phyloP scores from a whole-genome alignment of 1,140 invertebrate species.

The Alviniconcha marisindica region DNA sequence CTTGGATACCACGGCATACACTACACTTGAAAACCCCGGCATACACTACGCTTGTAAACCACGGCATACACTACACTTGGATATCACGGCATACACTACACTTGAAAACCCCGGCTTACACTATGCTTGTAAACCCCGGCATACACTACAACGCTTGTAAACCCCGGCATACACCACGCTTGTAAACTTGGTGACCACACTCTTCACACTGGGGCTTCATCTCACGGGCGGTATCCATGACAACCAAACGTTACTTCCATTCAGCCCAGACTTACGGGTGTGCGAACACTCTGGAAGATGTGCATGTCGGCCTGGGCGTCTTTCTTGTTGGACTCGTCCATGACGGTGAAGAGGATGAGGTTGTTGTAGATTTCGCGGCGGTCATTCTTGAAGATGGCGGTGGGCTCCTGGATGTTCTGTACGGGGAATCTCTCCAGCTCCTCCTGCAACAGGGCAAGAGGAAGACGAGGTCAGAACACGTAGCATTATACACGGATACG shows the following conservation, averaged over 20 bases:
- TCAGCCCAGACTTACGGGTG: constrained; percentile 62
- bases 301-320: constrained; percentile 92
- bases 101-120: no score
- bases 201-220: neutral
- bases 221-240: neutral
- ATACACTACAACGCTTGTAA: neutral
- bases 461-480: no score
- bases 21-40: no score
- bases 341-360: constrained; percentile 96
- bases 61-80: no score
- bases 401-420: constrained; percentile 93
- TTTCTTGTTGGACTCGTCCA: constrained; percentile 74
- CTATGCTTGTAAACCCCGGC: neutral
- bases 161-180: neutral
- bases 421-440: constrained; percentile 94
- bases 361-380: constrained; percentile 99
- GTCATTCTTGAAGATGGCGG: constrained; percentile 97
- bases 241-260: no score
- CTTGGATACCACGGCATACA: no score
- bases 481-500: no score
- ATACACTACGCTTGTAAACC: no score
- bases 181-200: no score
- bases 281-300: constrained; percentile 89
- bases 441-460: no score
- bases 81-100: no score